A percentile compares a stretch with the other conserved stretches of the same genome.
phyloP scores from a whole-genome alignment of 1,140 invertebrate species.

The Bathynomus jamesi region DNA sequence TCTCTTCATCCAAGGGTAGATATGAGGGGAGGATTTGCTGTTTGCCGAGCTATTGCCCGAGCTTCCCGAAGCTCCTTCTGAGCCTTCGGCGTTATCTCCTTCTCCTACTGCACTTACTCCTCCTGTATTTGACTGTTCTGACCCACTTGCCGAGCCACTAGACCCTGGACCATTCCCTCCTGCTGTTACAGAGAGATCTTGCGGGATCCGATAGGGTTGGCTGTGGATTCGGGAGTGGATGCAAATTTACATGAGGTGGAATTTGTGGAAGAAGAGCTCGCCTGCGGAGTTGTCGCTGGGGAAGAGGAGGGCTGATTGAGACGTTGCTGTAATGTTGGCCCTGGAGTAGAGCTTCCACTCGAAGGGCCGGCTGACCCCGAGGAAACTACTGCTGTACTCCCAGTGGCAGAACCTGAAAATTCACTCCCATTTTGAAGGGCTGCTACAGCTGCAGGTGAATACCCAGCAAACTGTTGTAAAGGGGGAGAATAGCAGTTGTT shows the following conservation, averaged over 20 bases:
- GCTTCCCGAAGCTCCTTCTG: conserved; percentile 35
- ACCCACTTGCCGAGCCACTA: conserved; percentile 32
- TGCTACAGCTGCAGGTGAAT: conserved; percentile 39
- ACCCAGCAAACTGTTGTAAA: conserved; percentile 36
- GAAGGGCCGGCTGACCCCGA: conserved; percentile 29
- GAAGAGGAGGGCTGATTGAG: conserved; percentile 35
- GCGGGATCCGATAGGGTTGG: conserved; percentile 60
- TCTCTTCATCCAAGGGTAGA: conserved; percentile 96
- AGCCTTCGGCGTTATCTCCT: conserved; percentile 22
- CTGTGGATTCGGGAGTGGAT: conserved; percentile 41
- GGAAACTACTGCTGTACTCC: conserved; percentile 50
- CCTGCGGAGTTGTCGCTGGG: conserved; percentile 31
- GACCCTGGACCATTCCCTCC: conserved; percentile 42
- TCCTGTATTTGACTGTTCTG: conserved; percentile 29
- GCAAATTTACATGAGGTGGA: conserved; percentile 38
- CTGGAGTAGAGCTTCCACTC: conserved; percentile 28
- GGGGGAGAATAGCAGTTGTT: conserved; percentile 37
- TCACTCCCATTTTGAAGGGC: conserved; percentile 36
- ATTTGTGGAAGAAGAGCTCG: conserved; percentile 32
- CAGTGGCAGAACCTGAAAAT: conserved; percentile 44
- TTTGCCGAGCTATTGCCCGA: conserved; percentile 16
- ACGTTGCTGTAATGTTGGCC: conserved; percentile 37
- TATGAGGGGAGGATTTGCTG: conserved; percentile 66
- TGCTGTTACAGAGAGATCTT: conserved; percentile 60
- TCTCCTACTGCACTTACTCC: conserved; percentile 38